These are phyloP conservation scores for Brachionus paranguensis DNA, from an alignment of 1,140 invertebrate species.

Conservation along the genomic window DNA sequence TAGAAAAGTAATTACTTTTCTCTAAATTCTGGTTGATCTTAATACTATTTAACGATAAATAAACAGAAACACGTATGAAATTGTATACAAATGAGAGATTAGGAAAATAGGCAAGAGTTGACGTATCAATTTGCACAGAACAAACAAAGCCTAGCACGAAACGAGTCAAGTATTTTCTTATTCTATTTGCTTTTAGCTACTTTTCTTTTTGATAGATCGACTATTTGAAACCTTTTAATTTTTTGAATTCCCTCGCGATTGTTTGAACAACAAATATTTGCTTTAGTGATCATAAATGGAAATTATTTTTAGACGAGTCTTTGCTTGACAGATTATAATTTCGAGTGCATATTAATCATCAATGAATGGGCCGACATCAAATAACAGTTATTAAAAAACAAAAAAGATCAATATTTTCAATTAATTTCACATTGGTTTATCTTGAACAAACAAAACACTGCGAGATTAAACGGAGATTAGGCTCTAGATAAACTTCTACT, in stretches of 20 bases:
- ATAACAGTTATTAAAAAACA: slow-evolving; percentile 18
- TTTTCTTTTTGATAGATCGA: not conserved
- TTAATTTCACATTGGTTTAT: slow-evolving; percentile 12
- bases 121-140: not conserved
- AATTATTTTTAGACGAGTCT: not conserved
- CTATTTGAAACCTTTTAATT: not conserved
- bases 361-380: not conserved
- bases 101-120: not conserved
- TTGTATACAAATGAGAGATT: not conserved
- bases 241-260: not conserved
- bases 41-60: not conserved
- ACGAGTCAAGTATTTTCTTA: not conserved
- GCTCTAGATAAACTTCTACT: not conserved
- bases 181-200: not conserved
- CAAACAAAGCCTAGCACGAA: not conserved
- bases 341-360: not conserved
- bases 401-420: not conserved
- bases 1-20: not conserved
- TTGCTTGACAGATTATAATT: not conserved
- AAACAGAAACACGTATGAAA: slow-evolving; percentile 23
- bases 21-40: not conserved
- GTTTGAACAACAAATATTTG: slow-evolving; percentile 28
- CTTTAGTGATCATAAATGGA: not conserved
- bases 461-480: not conserved
- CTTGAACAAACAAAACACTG: not conserved